Percentiles rank a stretch among this genome's conserved stretches.
phyloP scores from a whole-genome alignment of 2,797 vertebrate species.

The Jordanella pulchra region DNA sequence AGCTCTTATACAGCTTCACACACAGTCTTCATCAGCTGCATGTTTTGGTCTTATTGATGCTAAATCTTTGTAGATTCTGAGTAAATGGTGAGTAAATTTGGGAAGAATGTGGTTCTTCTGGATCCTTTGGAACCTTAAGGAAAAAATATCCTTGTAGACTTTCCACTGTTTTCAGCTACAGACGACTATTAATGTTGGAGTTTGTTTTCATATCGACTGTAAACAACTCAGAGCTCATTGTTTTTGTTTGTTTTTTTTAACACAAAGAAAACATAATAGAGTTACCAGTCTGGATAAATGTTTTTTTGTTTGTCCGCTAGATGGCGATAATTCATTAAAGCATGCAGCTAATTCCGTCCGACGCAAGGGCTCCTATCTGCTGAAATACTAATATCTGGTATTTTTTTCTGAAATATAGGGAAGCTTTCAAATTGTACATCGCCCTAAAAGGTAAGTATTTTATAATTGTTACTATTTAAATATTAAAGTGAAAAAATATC shows the following conservation, averaged over 20 bases:
- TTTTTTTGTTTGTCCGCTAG: not conserved
- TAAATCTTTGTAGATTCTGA: not conserved
- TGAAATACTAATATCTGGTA: too few species aligned
- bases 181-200: not conserved
- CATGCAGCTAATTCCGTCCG: not conserved
- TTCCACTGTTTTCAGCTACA: not conserved
- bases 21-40: too few species aligned
- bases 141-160: not conserved
- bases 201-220: not conserved
- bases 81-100: not conserved
- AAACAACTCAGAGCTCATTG: not conserved
- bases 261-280: too few species aligned
- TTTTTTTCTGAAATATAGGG: too few species aligned
- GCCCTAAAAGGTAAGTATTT: not conserved
- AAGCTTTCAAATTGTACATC: too few species aligned
- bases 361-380: too few species aligned
- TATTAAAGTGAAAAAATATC: too few species aligned
- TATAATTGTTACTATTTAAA: too few species aligned
- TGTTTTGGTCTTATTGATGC: not conserved
- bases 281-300: not conserved
- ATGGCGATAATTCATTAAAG: not conserved
- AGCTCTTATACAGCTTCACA: too few species aligned
- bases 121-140: too few species aligned
- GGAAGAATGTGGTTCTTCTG: not conserved
- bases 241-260: too few species aligned